phyloP scores from a whole-genome alignment of 1,140 invertebrate genomes.

The Diachasma alloeum region DNA sequence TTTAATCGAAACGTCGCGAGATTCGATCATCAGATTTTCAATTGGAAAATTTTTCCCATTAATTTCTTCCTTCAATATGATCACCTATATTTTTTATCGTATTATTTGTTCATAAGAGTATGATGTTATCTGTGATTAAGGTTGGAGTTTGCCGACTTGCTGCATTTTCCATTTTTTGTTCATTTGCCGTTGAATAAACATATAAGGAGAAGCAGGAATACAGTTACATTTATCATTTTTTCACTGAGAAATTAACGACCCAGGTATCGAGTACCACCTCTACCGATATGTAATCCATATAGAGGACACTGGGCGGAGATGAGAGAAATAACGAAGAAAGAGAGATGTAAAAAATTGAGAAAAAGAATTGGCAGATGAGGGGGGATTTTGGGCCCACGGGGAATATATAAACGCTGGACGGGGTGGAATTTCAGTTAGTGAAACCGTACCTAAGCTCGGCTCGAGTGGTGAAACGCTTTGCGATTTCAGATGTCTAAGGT shows the following conservation, averaged over 20 bases:
- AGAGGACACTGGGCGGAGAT: background rate
- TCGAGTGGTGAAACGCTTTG: background rate
- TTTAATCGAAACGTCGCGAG: too few relatives aligned
- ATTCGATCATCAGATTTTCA: too few relatives aligned
- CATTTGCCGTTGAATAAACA: background rate
- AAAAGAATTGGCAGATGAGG: background rate
- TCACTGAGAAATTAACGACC: background rate
- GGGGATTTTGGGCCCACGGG: constrained; percentile 28
- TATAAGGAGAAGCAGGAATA: constrained; percentile 3
- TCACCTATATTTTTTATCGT: too few relatives aligned
- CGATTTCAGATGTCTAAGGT: background rate
- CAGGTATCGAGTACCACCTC: background rate
- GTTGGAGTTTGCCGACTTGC: background rate
- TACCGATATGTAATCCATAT: background rate
- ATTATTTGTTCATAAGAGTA: background rate
- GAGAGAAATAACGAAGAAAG: constrained; percentile 2
- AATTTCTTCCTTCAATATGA: too few relatives aligned
- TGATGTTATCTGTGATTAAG: background rate
- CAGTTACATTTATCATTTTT: background rate
- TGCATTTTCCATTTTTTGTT: too few relatives aligned
- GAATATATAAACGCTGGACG: constrained; percentile 33
- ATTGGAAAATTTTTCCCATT: too few relatives aligned
- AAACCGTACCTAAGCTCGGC: constrained; percentile 2
- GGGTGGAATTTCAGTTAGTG: constrained; percentile 29
- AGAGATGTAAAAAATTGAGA: background rate